Evolutionary conservation across 1,140 invertebrate species (phyloP), one percentile per base, ranked within the genome.

Genomic region (Psix sp.): DNA sequence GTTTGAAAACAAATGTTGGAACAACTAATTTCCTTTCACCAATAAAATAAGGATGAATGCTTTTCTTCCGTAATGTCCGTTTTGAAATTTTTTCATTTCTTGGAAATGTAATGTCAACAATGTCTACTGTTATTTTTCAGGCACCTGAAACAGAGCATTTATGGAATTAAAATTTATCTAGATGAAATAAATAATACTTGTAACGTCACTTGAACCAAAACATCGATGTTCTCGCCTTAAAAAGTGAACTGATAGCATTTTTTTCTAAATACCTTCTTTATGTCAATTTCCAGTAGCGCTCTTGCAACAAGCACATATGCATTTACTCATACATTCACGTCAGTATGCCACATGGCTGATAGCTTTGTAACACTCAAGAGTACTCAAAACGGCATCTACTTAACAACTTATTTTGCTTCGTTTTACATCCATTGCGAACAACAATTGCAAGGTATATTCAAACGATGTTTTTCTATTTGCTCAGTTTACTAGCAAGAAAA

Each of bases 311-410:
- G 10, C 24, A 24, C 3, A 17, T 20, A 36, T 40, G 10, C 35
- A 4, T 29, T 10, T 1, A n/a, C 18, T 56, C 38, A 62, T 42
- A 42, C 20, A n/a, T 42, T 49, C 13, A 43, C 35, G 29, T 62
- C 33, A 49, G 35, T 17, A 62, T 38, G 38, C 57, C 57, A 62
- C 46, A 62, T 62, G 57, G 45, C 54, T 38, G 54, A 59, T 59
- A 46, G 54, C 57, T 49, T 62, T 51, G 49, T 62, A 60, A 31
- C 38, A 40, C 45, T 42, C 45, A 11, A 62, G 45, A 51, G 57
- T 45, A 18, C 45, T 62, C 29, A 62, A 18, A 36, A 10, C 7
- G 21, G 21, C 43, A 42, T 36, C 29, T 40, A 51, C 45, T 62
- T 29, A 42, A 62, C 57, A 62, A 62, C 57, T 62, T 57, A 45